Conservation (phyloP, 2,113 vertebrate genomes). For the Fregetta grallaria region DNA sequence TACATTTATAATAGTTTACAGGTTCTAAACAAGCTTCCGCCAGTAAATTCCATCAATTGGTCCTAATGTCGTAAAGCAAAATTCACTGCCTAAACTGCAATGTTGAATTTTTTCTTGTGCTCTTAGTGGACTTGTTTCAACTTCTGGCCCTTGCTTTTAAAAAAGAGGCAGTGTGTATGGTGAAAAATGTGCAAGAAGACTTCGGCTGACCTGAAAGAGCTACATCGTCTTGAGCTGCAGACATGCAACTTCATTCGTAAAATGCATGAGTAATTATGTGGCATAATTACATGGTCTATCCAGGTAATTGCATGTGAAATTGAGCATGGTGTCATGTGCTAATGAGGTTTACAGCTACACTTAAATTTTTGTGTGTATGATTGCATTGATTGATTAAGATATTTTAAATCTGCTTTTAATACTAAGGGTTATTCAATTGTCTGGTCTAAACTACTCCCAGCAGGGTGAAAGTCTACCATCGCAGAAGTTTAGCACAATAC, state of each 20-base stretch:
- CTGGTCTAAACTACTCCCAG: background rate
- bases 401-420: constrained; percentile 3
- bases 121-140: background rate
- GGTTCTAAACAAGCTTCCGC: background rate
- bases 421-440: background rate
- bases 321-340: constrained; percentile 28
- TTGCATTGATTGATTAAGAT: constrained; percentile 5
- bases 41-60: background rate
- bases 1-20: background rate
- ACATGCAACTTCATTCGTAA: background rate
- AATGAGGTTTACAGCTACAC: constrained; percentile 31
- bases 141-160: background rate
- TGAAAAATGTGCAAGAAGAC: background rate
- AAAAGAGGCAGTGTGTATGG: background rate
- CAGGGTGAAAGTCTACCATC: background rate
- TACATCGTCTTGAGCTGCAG: background rate
- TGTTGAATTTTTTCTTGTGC: background rate
- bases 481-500: background rate
- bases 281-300: constrained; percentile 26
- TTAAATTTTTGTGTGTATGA: constrained; percentile 10
- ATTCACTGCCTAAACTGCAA: background rate
- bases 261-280: constrained; percentile 9
- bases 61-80: background rate
- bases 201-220: background rate
- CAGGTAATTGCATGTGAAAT: constrained; percentile 50